phyloP scores from a whole-genome alignment of 2,888 invertebrate species.

The Cryptophagus acutangulus region DNA sequence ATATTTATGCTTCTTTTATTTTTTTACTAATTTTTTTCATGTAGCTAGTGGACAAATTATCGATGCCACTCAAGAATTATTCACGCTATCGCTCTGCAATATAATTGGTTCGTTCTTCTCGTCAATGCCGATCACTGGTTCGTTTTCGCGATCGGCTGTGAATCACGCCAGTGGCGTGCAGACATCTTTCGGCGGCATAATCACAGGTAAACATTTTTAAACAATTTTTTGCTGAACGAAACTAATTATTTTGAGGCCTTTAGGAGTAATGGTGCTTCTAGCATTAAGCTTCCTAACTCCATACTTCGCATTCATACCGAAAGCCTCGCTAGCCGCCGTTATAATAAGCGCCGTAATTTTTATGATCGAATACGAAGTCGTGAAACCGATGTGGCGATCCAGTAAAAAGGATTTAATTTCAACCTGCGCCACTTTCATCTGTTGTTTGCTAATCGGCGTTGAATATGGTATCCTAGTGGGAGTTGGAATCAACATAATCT shows the following conservation, averaged over 20 bases:
- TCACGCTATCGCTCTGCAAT: conserved; percentile 81
- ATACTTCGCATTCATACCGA: conserved; percentile 85
- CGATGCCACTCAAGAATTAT: conserved; percentile 84
- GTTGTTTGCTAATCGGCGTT: conserved; percentile 77
- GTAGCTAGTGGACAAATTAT: conserved; percentile 71
- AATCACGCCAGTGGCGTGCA: conserved; percentile 93
- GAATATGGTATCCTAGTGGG: conserved; percentile 83
- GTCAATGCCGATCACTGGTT: conserved; percentile 88
- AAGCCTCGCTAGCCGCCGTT: conserved; percentile 84
- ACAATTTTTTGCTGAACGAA: conserved; percentile 5
- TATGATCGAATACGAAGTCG: conserved; percentile 89
- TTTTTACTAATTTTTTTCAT: conserved; percentile 34
- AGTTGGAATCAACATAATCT: conserved; percentile 71
- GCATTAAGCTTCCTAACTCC: conserved; percentile 83
- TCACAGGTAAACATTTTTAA: conserved; percentile 56
- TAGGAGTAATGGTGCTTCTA: conserved; percentile 71
- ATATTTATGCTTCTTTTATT: neutral
- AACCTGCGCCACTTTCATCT: conserved; percentile 75
- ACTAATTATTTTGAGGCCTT: conserved; percentile 34
- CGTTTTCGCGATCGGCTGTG: conserved; percentile 85
- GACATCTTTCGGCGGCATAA: conserved; percentile 81
- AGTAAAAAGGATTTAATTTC: conserved; percentile 76
- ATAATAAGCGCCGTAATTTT: conserved; percentile 93
- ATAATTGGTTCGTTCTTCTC: conserved; percentile 82
- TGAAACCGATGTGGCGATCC: conserved; percentile 81